Base-by-base conservation (phyloP, 2,888 invertebrate genomes). In the Pharmacophagus antenor region DNA sequence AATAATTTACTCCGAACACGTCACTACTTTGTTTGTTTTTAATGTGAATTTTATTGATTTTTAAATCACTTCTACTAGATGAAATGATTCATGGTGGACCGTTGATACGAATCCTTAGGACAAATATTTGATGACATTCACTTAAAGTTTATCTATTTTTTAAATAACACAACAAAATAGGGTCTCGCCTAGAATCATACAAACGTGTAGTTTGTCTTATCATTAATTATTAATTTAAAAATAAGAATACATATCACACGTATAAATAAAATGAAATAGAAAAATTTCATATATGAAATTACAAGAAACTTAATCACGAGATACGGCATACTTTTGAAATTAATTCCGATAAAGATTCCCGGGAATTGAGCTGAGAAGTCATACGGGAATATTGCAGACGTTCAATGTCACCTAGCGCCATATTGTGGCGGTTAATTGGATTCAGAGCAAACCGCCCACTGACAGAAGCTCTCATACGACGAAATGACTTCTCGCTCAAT, bases 381-480 rank as follows among this genome's bases (percentile, higher is more conserved):
- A 37, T 47, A 37, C 31, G 41, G 56, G 52, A 42, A 52, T 56
- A 61, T 61, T 56, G 51, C 51, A 25, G 51, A 17, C 52, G 56
- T 48, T 56, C 56, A 61, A 61, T 62, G 44, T 55, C 65, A 63
- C 74, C 77, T 72, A 70, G 67, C 70, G 74, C 82, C 77, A 76
- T 75, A 77, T 80, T 78, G 77, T 67, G 74, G 73, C 69, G 73
- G 74, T 76, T 85, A 84, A 85, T 84, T 84, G 80, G 83, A 85
- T 84, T 80, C 73, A 63, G 70, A 73, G 73, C 72, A 68, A 74
- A 71, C 69, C 68, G 73, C 67, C 70, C 70, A 70, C 73, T 76
- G 75, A 74, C 75, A 76, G 73, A 72, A 73, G 70, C 72, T 72
- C 70, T 72, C 75, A 74, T 77, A 74, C 77, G 71, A 73, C 69